Conservation (phyloP, 2,113 vertebrate species). For the Hystrix cristata region DNA sequence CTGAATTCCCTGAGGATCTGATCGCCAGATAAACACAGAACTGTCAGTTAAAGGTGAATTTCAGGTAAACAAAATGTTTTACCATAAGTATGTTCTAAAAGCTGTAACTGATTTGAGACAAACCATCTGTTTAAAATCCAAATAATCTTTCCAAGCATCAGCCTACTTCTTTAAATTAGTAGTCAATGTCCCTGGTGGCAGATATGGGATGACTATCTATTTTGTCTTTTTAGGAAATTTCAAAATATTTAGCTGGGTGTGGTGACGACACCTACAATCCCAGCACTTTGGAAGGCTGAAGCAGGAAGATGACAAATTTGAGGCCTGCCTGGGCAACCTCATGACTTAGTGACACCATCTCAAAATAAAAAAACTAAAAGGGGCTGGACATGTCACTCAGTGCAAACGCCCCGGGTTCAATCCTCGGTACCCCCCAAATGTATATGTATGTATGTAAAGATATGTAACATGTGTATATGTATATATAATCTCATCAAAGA, state of each 20-base stretch:
- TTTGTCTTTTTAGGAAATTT: conserved; percentile 54
- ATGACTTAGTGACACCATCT: not conserved
- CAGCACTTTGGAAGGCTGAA: not conserved
- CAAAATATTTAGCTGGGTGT: not conserved
- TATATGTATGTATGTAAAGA: too few species aligned
- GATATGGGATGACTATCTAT: not conserved
- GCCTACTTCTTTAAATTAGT: not conserved
- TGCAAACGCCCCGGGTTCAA: not conserved
- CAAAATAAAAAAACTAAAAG: not conserved
- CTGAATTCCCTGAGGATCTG: not conserved
- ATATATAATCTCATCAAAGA: not conserved
- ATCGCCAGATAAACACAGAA: conserved; percentile 2
- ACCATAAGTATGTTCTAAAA: not conserved
- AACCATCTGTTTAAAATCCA: not conserved
- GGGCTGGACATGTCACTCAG: too few species aligned
- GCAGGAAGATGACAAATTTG: not conserved
- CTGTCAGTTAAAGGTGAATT: conserved; percentile 32
- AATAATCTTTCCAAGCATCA: not conserved
- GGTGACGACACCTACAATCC: not conserved
- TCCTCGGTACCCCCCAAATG: not conserved
- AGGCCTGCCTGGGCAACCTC: not conserved
- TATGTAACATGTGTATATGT: not conserved
- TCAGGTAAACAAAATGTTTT: not conserved
- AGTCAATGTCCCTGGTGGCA: not conserved
- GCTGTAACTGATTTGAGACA: not conserved